phyloP scores from a whole-genome alignment of 2,113 vertebrate genomes.

The Xiphorhynchus elegans region DNA sequence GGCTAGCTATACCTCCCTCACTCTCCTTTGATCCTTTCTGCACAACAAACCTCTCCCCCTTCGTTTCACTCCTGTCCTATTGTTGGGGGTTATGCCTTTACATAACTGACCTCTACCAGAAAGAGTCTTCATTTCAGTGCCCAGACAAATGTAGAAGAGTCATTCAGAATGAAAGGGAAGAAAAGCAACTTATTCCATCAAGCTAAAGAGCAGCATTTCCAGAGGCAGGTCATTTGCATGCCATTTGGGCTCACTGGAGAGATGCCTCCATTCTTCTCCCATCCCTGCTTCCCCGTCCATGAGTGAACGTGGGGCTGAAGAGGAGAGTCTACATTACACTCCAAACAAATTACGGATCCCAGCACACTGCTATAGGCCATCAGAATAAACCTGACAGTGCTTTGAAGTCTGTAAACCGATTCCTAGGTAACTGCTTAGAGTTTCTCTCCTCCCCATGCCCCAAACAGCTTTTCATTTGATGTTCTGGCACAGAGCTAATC shows the following conservation, averaged over 20 bases:
- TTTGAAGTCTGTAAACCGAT: slow-evolving; percentile 75
- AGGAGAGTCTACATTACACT: slow-evolving; percentile 57
- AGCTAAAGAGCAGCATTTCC: slow-evolving; percentile 43
- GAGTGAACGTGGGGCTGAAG: neutral
- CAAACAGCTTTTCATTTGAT: slow-evolving; percentile 74
- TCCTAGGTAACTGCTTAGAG: slow-evolving; percentile 65
- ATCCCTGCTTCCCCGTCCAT: neutral
- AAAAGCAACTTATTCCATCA: slow-evolving; percentile 44
- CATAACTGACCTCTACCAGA: neutral
- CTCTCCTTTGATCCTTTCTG: neutral
- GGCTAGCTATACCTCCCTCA: neutral
- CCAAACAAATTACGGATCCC: slow-evolving; percentile 20
- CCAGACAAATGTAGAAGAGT: neutral
- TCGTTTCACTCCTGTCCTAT: neutral
- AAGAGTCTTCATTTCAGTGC: neutral
- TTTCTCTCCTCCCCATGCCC: slow-evolving; percentile 48
- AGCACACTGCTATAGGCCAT: neutral
- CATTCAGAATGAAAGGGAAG: slow-evolving; percentile 44
- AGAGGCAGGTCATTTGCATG: slow-evolving; percentile 9
- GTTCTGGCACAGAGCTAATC: slow-evolving; percentile 69
- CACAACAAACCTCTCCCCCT: neutral
- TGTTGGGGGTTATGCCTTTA: neutral
- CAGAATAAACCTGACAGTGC: slow-evolving; percentile 61
- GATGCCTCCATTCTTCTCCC: neutral
- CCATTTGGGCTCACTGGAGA: neutral